Conservation (phyloP, 2,113 vertebrate genomes). For the Rhinolophus ferrumequinum region DNA sequence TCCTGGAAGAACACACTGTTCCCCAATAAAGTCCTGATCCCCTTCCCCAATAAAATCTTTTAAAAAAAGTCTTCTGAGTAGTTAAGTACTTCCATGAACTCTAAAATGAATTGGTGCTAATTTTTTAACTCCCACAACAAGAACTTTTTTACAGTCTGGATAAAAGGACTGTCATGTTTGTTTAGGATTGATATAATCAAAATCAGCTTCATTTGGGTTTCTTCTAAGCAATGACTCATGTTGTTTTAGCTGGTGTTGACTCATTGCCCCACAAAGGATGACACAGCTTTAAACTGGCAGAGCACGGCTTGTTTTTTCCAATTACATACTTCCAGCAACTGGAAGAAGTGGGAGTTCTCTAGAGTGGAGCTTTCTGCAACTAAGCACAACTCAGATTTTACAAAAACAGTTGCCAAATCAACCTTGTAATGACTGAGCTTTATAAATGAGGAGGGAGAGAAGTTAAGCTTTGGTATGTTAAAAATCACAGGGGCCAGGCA, state of each 20-base stretch:
- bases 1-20: too few species aligned
- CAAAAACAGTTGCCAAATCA: constrained; percentile 62
- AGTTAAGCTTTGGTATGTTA: constrained; percentile 59
- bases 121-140: neutral
- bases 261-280: constrained; percentile 30
- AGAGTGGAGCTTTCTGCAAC: constrained; percentile 60
- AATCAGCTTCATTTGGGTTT: constrained; percentile 62
- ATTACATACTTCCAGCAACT: constrained; percentile 31
- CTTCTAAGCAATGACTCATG: constrained; percentile 54
- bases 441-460: constrained; percentile 52
- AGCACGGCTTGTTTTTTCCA: constrained; percentile 37
- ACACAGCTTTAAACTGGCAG: constrained; percentile 18
- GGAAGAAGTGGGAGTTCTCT: constrained; percentile 13
- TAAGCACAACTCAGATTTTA: constrained; percentile 68
- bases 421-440: constrained; percentile 51
- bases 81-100: neutral
- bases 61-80: neutral
- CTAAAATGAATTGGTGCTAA: neutral
- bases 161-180: constrained; percentile 25
- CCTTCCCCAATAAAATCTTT: too few species aligned
- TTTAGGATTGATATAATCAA: constrained; percentile 62
- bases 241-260: constrained; percentile 67
- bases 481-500: constrained; percentile 62
- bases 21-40: too few species aligned
- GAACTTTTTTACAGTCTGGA: neutral